Evolutionary conservation across 1,140 invertebrate genomes (phyloP).

Genomic region (Philopotamus ludificatus): DNA sequence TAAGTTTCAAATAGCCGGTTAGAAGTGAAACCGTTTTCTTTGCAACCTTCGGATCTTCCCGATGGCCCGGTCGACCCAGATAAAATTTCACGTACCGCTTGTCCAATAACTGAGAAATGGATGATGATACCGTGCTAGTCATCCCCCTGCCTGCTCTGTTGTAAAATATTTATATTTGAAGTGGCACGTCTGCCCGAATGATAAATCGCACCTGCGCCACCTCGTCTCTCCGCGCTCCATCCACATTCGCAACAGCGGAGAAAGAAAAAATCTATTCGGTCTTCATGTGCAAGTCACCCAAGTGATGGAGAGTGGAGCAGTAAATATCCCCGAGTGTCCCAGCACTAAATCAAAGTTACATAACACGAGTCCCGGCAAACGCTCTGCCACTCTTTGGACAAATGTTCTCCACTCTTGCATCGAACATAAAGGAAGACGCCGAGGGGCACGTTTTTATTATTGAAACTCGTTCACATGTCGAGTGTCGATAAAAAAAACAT

Average conservation of each 20-base stretch:
- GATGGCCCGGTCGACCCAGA: too few relatives aligned
- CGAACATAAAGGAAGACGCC: neutral
- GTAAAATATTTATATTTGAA: neutral
- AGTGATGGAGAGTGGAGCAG: constrained; percentile 19
- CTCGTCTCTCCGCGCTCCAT: too few relatives aligned
- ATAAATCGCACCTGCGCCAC: neutral
- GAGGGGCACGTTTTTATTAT: neutral
- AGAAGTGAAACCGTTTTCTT: too few relatives aligned
- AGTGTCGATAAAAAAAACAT: neutral
- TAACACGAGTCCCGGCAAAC: neutral
- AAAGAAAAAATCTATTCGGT: constrained; percentile 16
- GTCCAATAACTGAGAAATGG: too few relatives aligned
- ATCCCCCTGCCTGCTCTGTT: too few relatives aligned
- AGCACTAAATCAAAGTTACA: constrained; percentile 27
- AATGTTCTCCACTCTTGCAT: neutral
- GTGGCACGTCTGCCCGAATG: neutral
- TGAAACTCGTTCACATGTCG: neutral
- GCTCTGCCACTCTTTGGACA: constrained; percentile 1
- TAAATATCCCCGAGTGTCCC: constrained; percentile 24
- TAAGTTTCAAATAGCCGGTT: too few relatives aligned
- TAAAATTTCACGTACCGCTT: too few relatives aligned
- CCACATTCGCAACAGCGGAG: too few relatives aligned
- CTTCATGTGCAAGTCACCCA: constrained; percentile 18
- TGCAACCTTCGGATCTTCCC: too few relatives aligned
- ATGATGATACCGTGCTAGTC: too few relatives aligned